phyloP scores from a whole-genome alignment of 2,888 invertebrate species.

The Nezara viridula region DNA sequence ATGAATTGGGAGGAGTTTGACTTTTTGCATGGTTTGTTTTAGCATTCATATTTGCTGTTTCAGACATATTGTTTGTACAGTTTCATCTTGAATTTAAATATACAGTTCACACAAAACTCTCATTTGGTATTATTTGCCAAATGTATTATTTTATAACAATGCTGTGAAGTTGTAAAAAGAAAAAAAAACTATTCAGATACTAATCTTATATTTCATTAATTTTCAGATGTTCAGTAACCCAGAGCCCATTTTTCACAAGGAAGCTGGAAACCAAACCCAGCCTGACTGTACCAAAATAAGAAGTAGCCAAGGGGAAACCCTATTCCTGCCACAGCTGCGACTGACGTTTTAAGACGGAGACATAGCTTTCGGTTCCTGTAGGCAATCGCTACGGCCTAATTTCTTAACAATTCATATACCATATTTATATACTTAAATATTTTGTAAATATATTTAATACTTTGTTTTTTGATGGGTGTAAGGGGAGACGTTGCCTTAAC shows the following conservation, averaged over 20 bases:
- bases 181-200: no score
- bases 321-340: slow-evolving; percentile 57
- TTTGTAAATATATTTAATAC: slow-evolving; percentile 31
- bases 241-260: slow-evolving; percentile 64
- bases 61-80: no score
- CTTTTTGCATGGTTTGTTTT: no score
- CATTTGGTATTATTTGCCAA: no score
- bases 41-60: no score
- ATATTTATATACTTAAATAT: slow-evolving; percentile 36
- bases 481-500: slow-evolving; percentile 31
- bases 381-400: slow-evolving; percentile 52
- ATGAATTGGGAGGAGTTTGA: no score
- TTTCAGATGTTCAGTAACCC: slow-evolving; percentile 64
- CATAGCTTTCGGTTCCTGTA: slow-evolving; percentile 55
- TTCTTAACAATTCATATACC: slow-evolving; percentile 12
- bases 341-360: slow-evolving; percentile 50
- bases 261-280: slow-evolving; percentile 61
- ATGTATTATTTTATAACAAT: background rate
- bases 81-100: no score
- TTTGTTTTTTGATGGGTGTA: background rate
- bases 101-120: no score
- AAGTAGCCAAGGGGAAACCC: slow-evolving; percentile 44
- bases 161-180: no score
- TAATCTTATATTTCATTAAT: background rate
- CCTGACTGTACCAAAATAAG: slow-evolving; percentile 49